Evolutionary conservation across 2,888 invertebrate species (phyloP).

Genomic region (Catocala fraxini): DNA sequence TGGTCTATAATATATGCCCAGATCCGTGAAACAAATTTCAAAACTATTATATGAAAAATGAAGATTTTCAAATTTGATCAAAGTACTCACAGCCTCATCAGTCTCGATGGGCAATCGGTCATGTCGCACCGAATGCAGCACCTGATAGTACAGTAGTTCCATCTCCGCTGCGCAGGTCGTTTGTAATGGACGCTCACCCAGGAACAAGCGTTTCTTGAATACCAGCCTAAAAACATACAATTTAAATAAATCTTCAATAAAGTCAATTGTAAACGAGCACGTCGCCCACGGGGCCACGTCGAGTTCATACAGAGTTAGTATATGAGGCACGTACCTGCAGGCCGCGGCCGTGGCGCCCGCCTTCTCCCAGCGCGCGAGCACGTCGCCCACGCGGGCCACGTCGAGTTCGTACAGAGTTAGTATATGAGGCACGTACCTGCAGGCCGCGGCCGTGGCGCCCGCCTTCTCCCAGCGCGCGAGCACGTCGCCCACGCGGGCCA

Average conservation of each 20-base stretch:
- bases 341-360: constrained; percentile 92
- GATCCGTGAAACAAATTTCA: too few relatives aligned
- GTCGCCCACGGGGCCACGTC: too few relatives aligned
- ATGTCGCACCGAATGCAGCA: constrained; percentile 95
- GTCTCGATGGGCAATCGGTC: constrained; percentile 97
- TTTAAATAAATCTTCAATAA: background rate
- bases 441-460: constrained; percentile 90
- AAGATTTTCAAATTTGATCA: too few relatives aligned
- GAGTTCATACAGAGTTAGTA: background rate
- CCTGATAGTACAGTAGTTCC: constrained; percentile 97
- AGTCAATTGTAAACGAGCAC: too few relatives aligned
- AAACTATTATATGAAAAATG: too few relatives aligned
- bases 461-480: constrained; percentile 98
- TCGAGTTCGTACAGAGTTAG: background rate
- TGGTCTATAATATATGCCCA: too few relatives aligned
- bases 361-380: constrained; percentile 98
- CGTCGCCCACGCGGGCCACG: constrained; percentile 84
- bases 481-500: constrained; percentile 94
- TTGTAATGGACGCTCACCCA: constrained; percentile 79
- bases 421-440: constrained; percentile 67
- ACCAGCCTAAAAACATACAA: constrained; percentile 60
- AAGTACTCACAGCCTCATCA: constrained; percentile 94
- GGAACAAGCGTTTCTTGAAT: constrained; percentile 83
- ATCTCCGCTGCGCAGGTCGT: constrained; percentile 94
- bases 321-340: constrained; percentile 71